Conservation (phyloP, 2,113 vertebrate species). For the Morone saxatilis region DNA sequence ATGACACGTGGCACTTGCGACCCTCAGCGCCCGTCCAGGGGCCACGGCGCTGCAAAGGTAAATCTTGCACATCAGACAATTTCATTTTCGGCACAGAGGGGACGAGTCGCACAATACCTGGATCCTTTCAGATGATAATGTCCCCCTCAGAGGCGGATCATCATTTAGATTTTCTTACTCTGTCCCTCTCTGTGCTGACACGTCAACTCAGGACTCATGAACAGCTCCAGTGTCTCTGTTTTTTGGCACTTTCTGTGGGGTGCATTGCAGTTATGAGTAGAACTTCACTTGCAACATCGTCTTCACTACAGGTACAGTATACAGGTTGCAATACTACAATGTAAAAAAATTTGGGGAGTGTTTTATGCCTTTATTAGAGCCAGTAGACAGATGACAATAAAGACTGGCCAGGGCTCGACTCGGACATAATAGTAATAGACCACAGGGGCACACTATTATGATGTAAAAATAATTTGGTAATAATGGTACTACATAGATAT, state of each 20-base stretch:
- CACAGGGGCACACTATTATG: neutral
- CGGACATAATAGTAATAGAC: neutral
- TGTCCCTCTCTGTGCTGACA: constrained; percentile 22
- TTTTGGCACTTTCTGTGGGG: neutral
- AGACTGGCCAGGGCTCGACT: neutral
- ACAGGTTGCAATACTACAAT: neutral
- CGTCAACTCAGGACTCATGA: constrained; percentile 41
- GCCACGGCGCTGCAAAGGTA: constrained; percentile 84
- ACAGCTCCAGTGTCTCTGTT: neutral
- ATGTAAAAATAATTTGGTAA: neutral
- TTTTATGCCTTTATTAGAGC: neutral
- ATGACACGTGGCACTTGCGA: constrained; percentile 87
- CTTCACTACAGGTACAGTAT: neutral
- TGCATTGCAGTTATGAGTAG: neutral
- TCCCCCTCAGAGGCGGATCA: constrained; percentile 76
- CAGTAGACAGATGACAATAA: neutral
- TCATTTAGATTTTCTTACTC: constrained; percentile 72
- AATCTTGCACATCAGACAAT: constrained; percentile 90
- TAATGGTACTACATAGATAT: neutral
- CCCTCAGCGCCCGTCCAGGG: constrained; percentile 85
- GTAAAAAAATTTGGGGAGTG: neutral
- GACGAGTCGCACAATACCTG: constrained; percentile 84
- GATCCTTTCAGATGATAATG: constrained; percentile 90
- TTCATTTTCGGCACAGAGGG: constrained; percentile 90
- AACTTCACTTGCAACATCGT: neutral